Conservation (phyloP, 2,113 vertebrate genomes). For the Mus musculus region GRCm39 chr1:28308001-28308500, state of each 20-base stretch:
- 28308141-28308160: background rate
- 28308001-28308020: background rate
- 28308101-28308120: background rate
- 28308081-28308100: background rate
- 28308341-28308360: background rate
- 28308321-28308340: background rate
- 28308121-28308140: background rate
- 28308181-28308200: background rate
- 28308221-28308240: background rate
- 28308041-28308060: background rate
- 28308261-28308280: background rate
- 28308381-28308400: background rate
- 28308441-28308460: background rate
- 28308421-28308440: background rate
- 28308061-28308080: background rate
- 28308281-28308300: background rate
- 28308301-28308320: background rate
- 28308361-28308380: background rate
- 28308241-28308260: background rate
- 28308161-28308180: background rate
- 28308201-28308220: background rate
- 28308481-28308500: background rate
- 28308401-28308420: background rate
- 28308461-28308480: background rate
- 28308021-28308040: background rate